phyloP scores from a whole-genome alignment of 2,888 invertebrate genomes.

The Pyrgus malvae region DNA sequence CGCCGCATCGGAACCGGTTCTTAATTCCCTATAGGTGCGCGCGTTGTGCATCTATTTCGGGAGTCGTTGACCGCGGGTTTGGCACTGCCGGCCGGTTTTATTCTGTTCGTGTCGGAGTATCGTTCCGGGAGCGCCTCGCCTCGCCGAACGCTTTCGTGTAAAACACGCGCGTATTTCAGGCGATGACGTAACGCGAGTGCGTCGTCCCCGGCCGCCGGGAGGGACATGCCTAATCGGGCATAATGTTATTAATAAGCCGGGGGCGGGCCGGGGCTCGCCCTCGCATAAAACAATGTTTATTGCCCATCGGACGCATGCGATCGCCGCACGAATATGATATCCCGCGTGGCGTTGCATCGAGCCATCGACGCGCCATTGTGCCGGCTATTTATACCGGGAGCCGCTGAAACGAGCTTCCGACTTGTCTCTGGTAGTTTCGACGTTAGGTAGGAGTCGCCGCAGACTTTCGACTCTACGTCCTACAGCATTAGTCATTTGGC shows the following conservation, averaged over 20 bases:
- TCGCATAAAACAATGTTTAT: constrained; percentile 52
- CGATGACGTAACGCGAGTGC: constrained; percentile 55
- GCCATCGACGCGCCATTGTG: constrained; percentile 34
- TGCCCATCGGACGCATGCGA: constrained; percentile 50
- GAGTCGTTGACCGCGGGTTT: constrained; percentile 78
- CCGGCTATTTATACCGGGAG: constrained; percentile 36
- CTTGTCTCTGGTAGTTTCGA: neutral
- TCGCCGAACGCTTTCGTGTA: constrained; percentile 40
- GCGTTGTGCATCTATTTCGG: constrained; percentile 76
- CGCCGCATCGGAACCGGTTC: constrained; percentile 69
- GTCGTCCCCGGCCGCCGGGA: constrained; percentile 51
- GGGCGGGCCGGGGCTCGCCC: constrained; percentile 55
- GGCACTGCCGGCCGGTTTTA: constrained; percentile 61
- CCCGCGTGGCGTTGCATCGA: constrained; percentile 35
- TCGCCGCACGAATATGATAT: constrained; percentile 36
- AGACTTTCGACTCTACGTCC: neutral
- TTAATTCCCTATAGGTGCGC: constrained; percentile 67
- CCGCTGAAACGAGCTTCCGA: constrained; percentile 33
- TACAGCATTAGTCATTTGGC: neutral
- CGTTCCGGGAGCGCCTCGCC: constrained; percentile 47
- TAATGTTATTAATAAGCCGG: constrained; percentile 63
- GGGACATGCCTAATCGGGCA: constrained; percentile 55
- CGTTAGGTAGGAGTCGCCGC: no score
- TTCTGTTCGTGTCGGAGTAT: constrained; percentile 49
- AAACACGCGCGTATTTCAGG: constrained; percentile 57